Evolutionary conservation across 2,888 invertebrate genomes (phyloP).

Genomic region (Luperina testacea): DNA sequence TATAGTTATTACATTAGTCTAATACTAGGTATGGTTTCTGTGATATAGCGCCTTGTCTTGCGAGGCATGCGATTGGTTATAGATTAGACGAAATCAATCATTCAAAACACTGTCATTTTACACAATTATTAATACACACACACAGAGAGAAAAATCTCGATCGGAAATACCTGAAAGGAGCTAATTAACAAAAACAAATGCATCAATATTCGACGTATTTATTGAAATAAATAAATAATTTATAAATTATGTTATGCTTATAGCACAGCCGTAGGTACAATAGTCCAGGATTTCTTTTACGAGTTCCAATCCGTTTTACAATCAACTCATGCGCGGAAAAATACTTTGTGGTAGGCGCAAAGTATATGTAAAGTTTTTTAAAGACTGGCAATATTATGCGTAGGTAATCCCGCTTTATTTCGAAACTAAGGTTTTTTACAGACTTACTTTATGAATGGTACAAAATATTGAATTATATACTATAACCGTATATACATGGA

Average conservation of each 20-base stretch:
- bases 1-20: no score
- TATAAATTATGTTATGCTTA: slow-evolving; percentile 76
- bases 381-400: background rate
- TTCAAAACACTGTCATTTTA: background rate
- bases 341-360: slow-evolving; percentile 7
- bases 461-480: background rate
- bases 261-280: slow-evolving; percentile 73
- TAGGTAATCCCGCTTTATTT: background rate
- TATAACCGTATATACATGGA: background rate
- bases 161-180: background rate
- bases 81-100: background rate
- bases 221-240: slow-evolving; percentile 70
- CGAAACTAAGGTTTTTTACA: background rate
- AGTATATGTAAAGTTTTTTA: background rate
- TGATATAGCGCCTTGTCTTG: background rate
- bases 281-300: slow-evolving; percentile 11
- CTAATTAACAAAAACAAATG: slow-evolving; percentile 7
- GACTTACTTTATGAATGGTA: background rate
- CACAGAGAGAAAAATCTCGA: background rate
- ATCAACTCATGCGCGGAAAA: slow-evolving; percentile 26
- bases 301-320: background rate
- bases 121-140: background rate
- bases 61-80: background rate
- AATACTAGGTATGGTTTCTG: no score
- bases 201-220: slow-evolving; percentile 54